Evolutionary conservation across 2,113 vertebrate species (phyloP).

Genomic region (Gymnogyps californianus): DNA sequence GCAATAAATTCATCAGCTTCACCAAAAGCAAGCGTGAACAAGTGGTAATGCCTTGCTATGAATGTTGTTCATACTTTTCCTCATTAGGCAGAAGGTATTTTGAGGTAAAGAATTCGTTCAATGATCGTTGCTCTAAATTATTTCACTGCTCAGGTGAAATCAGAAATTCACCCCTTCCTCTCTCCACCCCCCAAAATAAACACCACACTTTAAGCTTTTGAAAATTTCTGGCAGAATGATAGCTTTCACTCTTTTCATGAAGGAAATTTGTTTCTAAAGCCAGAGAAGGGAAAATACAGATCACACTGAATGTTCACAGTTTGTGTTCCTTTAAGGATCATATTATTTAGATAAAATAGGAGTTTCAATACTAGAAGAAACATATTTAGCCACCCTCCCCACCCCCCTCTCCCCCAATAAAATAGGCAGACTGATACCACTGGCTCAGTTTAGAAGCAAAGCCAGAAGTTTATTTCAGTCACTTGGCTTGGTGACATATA

Average conservation of each 20-base stretch:
- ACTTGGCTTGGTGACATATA: background rate
- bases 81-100: slow-evolving; percentile 13
- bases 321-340: background rate
- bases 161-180: background rate
- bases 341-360: background rate
- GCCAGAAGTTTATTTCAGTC: background rate
- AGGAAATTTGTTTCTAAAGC: background rate
- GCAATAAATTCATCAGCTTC: background rate
- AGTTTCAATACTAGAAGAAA: background rate
- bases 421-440: background rate
- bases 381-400: background rate
- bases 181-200: background rate
- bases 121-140: background rate
- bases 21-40: slow-evolving; percentile 4
- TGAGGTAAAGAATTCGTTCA: background rate
- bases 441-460: background rate
- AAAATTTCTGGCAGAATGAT: background rate
- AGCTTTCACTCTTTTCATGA: background rate
- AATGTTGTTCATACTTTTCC: background rate
- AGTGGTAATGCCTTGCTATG: background rate
- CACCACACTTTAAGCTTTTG: background rate
- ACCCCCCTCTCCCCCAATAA: background rate
- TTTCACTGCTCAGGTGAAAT: background rate
- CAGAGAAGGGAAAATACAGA: background rate
- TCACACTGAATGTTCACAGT: background rate